phyloP scores from a whole-genome alignment of 2,113 vertebrate species.

The Micromys minutus region DNA sequence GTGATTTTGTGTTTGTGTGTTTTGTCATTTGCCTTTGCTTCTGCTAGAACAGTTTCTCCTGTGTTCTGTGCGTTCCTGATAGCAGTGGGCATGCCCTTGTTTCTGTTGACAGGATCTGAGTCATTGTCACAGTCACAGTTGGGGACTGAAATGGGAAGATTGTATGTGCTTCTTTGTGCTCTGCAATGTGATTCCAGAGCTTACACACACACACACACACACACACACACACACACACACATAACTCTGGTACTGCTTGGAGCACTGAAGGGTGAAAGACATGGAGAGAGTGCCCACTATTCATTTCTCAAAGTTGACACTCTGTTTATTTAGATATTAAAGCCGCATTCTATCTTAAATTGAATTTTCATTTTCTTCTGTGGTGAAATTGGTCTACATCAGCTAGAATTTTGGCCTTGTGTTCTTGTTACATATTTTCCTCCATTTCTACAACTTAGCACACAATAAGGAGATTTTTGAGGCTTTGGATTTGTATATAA shows the following conservation, averaged over 20 bases:
- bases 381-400: not conserved
- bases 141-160: not conserved
- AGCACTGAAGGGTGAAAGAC: not conserved
- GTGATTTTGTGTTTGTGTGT: not conserved
- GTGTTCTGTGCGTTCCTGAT: not conserved
- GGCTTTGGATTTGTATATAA: conserved; percentile 13
- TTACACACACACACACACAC: not conserved
- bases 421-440: not conserved
- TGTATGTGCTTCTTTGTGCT: not conserved
- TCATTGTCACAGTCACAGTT: not conserved
- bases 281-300: not conserved
- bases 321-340: not conserved
- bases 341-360: not conserved
- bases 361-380: not conserved
- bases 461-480: conserved; percentile 4
- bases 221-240: not conserved
- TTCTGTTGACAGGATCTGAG: not conserved
- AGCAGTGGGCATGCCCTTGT: not conserved
- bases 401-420: not conserved
- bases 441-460: not conserved
- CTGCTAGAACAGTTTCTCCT: not conserved
- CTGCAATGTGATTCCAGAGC: not conserved
- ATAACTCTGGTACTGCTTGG: not conserved
- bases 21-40: not conserved
- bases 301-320: not conserved